Conservation (phyloP, 2,797 vertebrate genomes). For the Tapera naevia region DNA sequence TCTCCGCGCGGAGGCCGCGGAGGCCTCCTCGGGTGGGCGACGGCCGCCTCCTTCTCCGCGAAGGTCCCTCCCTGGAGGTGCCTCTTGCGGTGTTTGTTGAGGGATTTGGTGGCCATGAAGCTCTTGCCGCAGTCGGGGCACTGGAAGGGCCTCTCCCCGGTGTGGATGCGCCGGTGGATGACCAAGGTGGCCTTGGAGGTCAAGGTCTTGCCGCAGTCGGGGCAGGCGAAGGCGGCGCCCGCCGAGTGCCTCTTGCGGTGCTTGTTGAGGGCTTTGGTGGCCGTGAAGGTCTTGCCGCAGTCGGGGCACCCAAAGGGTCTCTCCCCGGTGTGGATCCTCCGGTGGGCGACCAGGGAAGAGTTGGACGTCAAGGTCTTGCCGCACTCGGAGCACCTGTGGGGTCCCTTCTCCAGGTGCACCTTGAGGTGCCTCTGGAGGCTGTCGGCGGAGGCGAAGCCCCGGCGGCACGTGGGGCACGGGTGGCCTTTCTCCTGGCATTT, state of each 20-base stretch:
- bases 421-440: background rate
- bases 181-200: conserved; percentile 33
- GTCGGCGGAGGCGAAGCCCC: background rate
- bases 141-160: background rate
- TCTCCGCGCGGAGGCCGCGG: background rate
- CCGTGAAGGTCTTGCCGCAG: conserved; percentile 64
- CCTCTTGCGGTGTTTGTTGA: conserved; percentile 66
- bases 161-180: conserved; percentile 55
- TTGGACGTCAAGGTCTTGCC: background rate
- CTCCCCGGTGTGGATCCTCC: background rate
- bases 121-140: conserved; percentile 36
- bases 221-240: background rate
- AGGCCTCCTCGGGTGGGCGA: conserved; percentile 54
- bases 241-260: conserved; percentile 58
- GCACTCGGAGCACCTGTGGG: background rate
- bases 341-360: background rate
- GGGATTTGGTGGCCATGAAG: conserved; percentile 68
- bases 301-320: background rate
- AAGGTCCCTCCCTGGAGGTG: conserved; percentile 41
- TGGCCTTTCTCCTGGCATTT: background rate
- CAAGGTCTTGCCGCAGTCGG: conserved; percentile 54
- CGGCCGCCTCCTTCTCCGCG: conserved; percentile 16
- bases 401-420: background rate
- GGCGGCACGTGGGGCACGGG: conserved; percentile 33
- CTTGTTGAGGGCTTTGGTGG: conserved; percentile 66